Evolutionary conservation across 1,140 invertebrate species (phyloP).

Genomic region (Diabrotica virgifera): DNA sequence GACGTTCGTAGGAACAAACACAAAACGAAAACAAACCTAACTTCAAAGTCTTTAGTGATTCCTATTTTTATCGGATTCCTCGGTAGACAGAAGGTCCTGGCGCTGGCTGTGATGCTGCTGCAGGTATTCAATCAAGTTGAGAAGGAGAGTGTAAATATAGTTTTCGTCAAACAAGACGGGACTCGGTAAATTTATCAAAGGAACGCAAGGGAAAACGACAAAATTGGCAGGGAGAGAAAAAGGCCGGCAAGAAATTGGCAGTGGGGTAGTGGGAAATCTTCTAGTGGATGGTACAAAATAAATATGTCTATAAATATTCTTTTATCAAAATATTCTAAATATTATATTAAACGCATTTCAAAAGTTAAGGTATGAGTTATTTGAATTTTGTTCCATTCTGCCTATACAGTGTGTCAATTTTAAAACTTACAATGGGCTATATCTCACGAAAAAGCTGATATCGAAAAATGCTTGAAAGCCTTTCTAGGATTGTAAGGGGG

Average conservation of each 20-base stretch:
- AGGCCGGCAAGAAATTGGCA: not conserved
- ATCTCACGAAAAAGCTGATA: no score
- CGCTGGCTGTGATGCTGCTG: not conserved
- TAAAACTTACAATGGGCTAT: no score
- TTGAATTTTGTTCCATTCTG: no score
- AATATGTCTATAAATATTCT: no score
- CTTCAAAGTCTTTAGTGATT: conserved; percentile 8
- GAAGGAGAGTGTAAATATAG: conserved; percentile 24
- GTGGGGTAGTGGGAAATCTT: conserved; percentile 1
- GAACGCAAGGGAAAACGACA: conserved; percentile 20
- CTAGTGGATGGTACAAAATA: not conserved
- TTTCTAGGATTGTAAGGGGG: no score
- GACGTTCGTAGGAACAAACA: no score
- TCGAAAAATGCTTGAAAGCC: no score
- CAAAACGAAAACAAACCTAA: no score
- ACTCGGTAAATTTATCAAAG: conserved; percentile 28
- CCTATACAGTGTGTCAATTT: no score
- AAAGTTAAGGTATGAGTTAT: no score
- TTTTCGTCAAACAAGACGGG: conserved; percentile 27
- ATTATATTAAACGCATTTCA: no score
- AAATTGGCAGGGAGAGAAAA: conserved; percentile 10
- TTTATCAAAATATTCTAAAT: no score
- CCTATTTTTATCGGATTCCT: conserved; percentile 10
- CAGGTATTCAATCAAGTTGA: conserved; percentile 24
- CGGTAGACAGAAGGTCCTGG: conserved; percentile 10